A percentile compares a stretch with the other conserved stretches of the same genome.
These are phyloP conservation scores for Copsychus sechellarum DNA, from an alignment of 2,113 vertebrate species.

Conservation along the genomic window DNA sequence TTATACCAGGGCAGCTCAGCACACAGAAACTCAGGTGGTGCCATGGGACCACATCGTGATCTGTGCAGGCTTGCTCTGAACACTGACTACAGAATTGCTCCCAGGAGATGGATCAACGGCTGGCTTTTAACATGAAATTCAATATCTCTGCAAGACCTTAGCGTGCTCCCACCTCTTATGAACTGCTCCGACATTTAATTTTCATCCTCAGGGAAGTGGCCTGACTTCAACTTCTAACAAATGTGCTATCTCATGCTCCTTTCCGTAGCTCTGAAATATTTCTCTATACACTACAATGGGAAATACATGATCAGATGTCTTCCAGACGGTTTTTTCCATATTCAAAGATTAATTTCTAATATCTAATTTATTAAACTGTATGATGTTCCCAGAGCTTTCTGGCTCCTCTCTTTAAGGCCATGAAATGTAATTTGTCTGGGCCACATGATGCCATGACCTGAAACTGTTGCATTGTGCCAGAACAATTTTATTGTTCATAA, in stretches of 20 bases:
- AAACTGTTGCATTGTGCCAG: background rate
- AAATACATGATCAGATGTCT: background rate
- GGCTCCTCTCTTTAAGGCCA: background rate
- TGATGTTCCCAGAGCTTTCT: background rate
- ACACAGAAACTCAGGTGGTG: background rate
- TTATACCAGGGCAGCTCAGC: background rate
- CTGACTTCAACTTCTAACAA: background rate
- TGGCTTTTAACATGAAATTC: conserved; percentile 27
- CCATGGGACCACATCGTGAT: background rate
- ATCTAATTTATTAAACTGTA: background rate
- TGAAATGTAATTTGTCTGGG: background rate
- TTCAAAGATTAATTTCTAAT: background rate
- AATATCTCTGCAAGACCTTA: background rate
- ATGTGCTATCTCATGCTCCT: background rate
- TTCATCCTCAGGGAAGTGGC: background rate
- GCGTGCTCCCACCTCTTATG: background rate
- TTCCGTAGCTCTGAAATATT: background rate
- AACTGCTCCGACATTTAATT: background rate
- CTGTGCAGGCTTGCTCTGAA: background rate
- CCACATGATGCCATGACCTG: background rate
- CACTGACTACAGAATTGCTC: background rate
- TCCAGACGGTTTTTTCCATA: background rate
- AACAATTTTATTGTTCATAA: background rate
- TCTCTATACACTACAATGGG: background rate
- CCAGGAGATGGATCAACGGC: background rate